These are phyloP conservation scores for Andrena haemorrhoa DNA, from an alignment of 2,888 invertebrate genomes.

Conservation along the genomic window DNA sequence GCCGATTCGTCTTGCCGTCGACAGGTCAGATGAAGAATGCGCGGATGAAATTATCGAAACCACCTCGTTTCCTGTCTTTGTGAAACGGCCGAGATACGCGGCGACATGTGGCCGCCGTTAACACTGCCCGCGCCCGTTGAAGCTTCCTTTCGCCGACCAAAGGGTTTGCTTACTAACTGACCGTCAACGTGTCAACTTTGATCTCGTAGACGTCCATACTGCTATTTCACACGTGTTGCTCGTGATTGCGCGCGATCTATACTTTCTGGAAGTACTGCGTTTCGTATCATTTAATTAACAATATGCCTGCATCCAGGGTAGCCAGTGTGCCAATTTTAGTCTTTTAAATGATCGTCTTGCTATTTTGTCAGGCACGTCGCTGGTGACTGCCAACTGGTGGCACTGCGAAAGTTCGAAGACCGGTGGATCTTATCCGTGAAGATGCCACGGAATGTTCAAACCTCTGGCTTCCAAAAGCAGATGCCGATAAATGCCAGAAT, in stretches of 20 bases:
- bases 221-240: no score
- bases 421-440: no score
- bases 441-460: no score
- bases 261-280: no score
- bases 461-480: no score
- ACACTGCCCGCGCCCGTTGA: not conserved
- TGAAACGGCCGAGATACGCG: not conserved
- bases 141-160: not conserved
- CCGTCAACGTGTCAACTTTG: constrained; percentile 28
- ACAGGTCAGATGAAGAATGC: constrained; percentile 36
- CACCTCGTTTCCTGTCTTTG: not conserved
- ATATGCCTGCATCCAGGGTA: no score
- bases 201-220: not conserved
- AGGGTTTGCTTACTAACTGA: constrained; percentile 15
- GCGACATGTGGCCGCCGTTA: constrained; percentile 28
- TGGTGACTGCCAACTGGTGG: no score
- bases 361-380: not conserved
- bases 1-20: constrained; percentile 49
- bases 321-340: no score
- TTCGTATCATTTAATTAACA: no score
- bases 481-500: no score
- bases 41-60: constrained; percentile 43
- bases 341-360: not conserved
- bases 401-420: no score
- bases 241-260: no score